Evolutionary conservation across 2,113 vertebrate genomes (phyloP).

Genomic region (Sclerurus mexicanus): DNA sequence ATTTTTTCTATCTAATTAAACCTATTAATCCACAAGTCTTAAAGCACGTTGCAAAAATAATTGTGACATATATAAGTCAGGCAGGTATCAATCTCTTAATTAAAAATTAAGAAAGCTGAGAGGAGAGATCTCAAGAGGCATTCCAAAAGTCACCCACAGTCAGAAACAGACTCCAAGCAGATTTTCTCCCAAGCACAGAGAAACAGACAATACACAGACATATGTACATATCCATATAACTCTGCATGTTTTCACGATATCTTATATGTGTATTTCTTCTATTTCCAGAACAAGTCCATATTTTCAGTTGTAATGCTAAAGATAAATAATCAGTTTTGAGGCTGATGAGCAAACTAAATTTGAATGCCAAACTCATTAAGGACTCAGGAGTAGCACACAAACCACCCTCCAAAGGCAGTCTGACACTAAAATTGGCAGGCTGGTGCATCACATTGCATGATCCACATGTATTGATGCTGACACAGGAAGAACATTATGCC

Average conservation of each 20-base stretch:
- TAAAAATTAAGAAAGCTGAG: not conserved
- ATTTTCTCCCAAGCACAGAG: not conserved
- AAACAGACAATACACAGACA: not conserved
- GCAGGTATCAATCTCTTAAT: not conserved
- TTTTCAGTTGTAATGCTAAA: not conserved
- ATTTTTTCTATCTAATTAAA: not conserved
- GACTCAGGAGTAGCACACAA: not conserved
- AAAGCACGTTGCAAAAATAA: not conserved
- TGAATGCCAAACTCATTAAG: not conserved
- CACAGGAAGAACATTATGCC: not conserved
- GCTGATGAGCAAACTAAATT: not conserved
- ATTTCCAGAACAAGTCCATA: not conserved
- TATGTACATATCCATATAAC: not conserved
- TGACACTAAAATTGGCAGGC: not conserved
- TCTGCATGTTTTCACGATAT: not conserved
- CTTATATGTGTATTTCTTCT: not conserved
- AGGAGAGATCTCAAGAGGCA: not conserved
- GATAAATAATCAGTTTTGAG: not conserved
- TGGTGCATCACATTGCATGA: not conserved
- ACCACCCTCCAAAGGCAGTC: not conserved
- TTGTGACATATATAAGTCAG: not conserved
- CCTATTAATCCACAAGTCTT: not conserved
- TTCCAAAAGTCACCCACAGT: not conserved
- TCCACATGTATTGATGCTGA: not conserved
- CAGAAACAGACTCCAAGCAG: not conserved